A percentile compares a stretch with the other conserved stretches of the same genome.
These are phyloP conservation scores for Micromussa lordhowensis DNA, from an alignment of 92 coral and sea anemone genomes.

Conservation along the genomic window DNA sequence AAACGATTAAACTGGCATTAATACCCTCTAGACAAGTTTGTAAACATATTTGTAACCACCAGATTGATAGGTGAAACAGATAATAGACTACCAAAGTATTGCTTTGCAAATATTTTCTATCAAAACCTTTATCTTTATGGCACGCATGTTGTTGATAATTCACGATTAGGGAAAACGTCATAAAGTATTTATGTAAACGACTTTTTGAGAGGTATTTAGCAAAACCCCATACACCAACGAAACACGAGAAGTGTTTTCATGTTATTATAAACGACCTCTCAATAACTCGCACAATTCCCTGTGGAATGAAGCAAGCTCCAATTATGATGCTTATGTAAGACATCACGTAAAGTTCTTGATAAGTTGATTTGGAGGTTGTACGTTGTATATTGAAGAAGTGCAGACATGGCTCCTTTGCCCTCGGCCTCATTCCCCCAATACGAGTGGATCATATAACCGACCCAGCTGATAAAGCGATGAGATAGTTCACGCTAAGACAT, in stretches of 20 bases:
- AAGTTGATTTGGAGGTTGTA: background rate
- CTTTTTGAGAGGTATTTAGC: conserved; percentile 48
- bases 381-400: conserved; percentile 9
- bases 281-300: conserved; percentile 19
- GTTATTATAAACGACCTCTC: background rate
- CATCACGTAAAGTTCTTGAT: background rate
- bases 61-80: conserved; percentile 20
- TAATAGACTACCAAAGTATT: conserved; percentile 1
- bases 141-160: conserved; percentile 16
- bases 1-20: conserved; percentile 47
- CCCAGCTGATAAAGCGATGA: conserved; percentile 47
- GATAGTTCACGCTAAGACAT: conserved; percentile 51
- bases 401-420: conserved; percentile 25
- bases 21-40: conserved; percentile 34
- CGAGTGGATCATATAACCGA: conserved; percentile 40
- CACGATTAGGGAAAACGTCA: conserved; percentile 21
- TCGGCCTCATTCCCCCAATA: conserved; percentile 11
- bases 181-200: conserved; percentile 25
- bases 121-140: conserved; percentile 30
- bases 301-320: conserved; percentile 26
- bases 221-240: conserved; percentile 7
- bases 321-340: conserved; percentile 1
- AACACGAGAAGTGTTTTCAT: background rate
- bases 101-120: conserved; percentile 38
- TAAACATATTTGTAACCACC: conserved; percentile 25